phyloP scores from a whole-genome alignment of 2,113 vertebrate species.

The Oryzias woworae region DNA sequence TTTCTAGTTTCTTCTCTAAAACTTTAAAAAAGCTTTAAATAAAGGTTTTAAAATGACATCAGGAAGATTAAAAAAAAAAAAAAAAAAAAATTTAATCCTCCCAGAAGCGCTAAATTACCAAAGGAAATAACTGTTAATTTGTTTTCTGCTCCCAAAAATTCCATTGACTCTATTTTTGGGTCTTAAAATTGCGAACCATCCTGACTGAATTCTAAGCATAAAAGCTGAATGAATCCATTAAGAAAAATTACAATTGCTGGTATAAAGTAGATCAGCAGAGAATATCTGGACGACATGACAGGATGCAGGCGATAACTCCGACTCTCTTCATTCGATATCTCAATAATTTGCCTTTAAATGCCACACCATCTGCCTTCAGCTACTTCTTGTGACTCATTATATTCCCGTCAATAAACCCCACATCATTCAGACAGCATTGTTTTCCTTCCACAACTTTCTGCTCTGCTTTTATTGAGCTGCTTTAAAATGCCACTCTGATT shows the following conservation, averaged over 20 bases:
- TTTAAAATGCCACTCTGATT: slow-evolving; percentile 52
- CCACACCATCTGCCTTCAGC: slow-evolving; percentile 22
- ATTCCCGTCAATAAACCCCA: slow-evolving; percentile 32
- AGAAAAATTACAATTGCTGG: neutral
- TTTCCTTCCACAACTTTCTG: slow-evolving; percentile 20
- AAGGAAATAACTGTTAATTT: neutral
- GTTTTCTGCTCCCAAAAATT: neutral
- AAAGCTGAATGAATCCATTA: neutral
- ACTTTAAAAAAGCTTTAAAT: too few species aligned
- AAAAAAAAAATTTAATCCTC: too few species aligned
- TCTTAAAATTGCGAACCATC: neutral
- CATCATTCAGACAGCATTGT: slow-evolving; percentile 34
- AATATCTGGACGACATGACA: slow-evolving; percentile 1
- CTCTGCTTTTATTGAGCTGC: slow-evolving; percentile 24
- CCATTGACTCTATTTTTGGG: neutral
- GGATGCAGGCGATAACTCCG: neutral
- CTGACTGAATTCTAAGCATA: neutral
- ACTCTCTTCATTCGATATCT: slow-evolving; percentile 10
- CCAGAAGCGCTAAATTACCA: too few species aligned
- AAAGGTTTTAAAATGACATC: too few species aligned
- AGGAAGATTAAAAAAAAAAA: too few species aligned
- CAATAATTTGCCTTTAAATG: slow-evolving; percentile 20
- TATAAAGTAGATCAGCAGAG: slow-evolving; percentile 9
- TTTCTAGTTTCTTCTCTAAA: too few species aligned
- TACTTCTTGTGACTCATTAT: slow-evolving; percentile 45